Conservation (phyloP, 2,797 vertebrate species). For the Mormyrus proboscirostris region DNA sequence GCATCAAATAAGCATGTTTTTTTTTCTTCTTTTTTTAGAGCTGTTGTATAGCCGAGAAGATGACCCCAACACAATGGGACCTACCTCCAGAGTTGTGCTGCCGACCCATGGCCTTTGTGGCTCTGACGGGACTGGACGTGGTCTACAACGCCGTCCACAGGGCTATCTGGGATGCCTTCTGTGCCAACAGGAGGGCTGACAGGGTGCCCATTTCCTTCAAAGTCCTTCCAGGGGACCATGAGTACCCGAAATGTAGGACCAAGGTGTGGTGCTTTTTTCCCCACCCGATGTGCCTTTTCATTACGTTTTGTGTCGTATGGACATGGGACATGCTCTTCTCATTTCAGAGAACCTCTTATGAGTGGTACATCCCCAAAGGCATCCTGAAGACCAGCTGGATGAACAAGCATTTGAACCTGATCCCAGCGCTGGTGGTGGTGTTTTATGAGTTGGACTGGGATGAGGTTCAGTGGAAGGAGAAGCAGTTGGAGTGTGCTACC, state of each 20-base stretch:
- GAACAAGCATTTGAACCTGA: constrained; percentile 95
- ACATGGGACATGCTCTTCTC: not conserved
- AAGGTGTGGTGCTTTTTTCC: constrained; percentile 63
- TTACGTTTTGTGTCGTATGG: not conserved
- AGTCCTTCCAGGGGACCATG: constrained; percentile 90
- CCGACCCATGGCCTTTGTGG: constrained; percentile 96
- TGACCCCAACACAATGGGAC: constrained; percentile 85
- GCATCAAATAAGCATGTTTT: not conserved
- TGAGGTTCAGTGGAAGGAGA: constrained; percentile 94
- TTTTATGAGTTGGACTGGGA: constrained; percentile 98
- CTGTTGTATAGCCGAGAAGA: constrained; percentile 26
- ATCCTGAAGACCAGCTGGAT: constrained; percentile 97
- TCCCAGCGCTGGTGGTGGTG: constrained; percentile 90
- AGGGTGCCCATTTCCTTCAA: constrained; percentile 96
- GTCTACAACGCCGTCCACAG: constrained; percentile 90
- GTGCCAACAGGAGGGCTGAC: constrained; percentile 90
- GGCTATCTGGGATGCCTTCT: constrained; percentile 96
- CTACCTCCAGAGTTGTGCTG: constrained; percentile 93
- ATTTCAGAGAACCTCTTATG: constrained; percentile 85
- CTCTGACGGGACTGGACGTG: constrained; percentile 88
- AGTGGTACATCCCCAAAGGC: constrained; percentile 99
- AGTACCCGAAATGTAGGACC: constrained; percentile 92
- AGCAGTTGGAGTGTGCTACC: constrained; percentile 91
- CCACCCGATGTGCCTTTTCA: not conserved
- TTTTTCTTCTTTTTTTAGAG: not conserved